Percentiles rank a stretch among this genome's conserved stretches.
Evolutionary conservation across 2,797 vertebrate genomes (phyloP).

Genomic region (Cyclura pinguis): DNA sequence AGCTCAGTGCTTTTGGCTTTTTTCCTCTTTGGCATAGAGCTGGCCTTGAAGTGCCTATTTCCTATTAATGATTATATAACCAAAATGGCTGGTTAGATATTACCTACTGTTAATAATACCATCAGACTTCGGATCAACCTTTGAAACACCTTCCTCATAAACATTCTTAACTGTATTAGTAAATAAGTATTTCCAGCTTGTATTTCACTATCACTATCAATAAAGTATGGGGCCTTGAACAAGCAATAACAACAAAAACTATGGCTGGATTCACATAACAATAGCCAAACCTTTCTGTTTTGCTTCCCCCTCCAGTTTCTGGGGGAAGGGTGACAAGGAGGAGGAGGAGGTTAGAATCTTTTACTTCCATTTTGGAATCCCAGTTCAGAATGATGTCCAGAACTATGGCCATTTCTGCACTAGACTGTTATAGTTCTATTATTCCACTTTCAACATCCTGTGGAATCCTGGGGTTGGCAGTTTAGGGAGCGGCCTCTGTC

Average conservation of each 20-base stretch:
- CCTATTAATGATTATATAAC: constrained; percentile 64
- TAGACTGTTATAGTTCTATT: no score
- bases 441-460: no score
- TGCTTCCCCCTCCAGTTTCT: neutral
- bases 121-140: accelerated
- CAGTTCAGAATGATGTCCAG: neutral
- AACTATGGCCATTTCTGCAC: neutral
- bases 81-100: constrained; percentile 48
- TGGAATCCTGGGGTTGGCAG: no score
- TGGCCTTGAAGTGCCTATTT: neutral
- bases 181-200: constrained; percentile 2
- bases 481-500: no score
- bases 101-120: constrained; percentile 14
- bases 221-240: neutral
- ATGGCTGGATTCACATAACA: neutral
- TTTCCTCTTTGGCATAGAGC: constrained; percentile 36
- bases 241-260: neutral
- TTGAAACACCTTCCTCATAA: constrained; percentile 40
- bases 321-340: no score
- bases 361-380: neutral
- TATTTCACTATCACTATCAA: neutral
- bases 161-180: neutral
- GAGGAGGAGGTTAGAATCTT: neutral
- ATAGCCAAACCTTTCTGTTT: neutral
- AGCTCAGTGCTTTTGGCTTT: neutral